Evolutionary conservation across 1,140 invertebrate species (phyloP), one percentile per base, ranked within the genome.

Genomic region (Cyrtorhinus lividipennis): DNA sequence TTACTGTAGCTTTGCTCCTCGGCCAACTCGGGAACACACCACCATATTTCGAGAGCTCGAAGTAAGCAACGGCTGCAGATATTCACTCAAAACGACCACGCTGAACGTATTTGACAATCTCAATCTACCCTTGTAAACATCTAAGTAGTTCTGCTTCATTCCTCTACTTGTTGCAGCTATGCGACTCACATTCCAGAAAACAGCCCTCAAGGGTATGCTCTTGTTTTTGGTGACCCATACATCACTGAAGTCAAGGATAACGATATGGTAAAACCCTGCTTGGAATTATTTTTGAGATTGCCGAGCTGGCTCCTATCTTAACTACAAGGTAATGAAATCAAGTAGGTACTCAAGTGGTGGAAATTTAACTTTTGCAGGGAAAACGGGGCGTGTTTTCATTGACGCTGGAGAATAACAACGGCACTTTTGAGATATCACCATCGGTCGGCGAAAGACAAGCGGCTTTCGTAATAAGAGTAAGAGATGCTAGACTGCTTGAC

Each of bases 361-460:
- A n/a, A n/a, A n/a, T n/a, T n/a, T n/a, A n/a, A n/a, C 15, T 18
- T 56, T 3, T 56, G 1, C 69, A 76, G 70, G 89, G 83, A 10
- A 86, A 88, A 69, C 88, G 88, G 69, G 89, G 89, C 22, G 84
- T 92, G 2, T 90, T 94, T 71, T 83, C 87, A 2, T 72, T 95
- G 5, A 80, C 81, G 44, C 71, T 95, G 61, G 76, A 84, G 18
- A 86, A 86, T 62, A 88, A 92, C 71, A 88, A 90, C 72, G 86
- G 86, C 18, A 90, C 88, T 1, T 95, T 95, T 72, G 87, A 92
- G 72, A 85, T 94, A 59, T 79, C 81, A n/a, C 92, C 92, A 0
- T 82, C 82, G n/a, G 87, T 90, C n/a, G 88, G 86, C 0, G 85
- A 90, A 72, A 81, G 87, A 57, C 81, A 82, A 64, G 82, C 86